Evolutionary conservation across 2,113 vertebrate species (phyloP), one percentile per base, ranked within the genome.

Genomic region (Nicator chloris): DNA sequence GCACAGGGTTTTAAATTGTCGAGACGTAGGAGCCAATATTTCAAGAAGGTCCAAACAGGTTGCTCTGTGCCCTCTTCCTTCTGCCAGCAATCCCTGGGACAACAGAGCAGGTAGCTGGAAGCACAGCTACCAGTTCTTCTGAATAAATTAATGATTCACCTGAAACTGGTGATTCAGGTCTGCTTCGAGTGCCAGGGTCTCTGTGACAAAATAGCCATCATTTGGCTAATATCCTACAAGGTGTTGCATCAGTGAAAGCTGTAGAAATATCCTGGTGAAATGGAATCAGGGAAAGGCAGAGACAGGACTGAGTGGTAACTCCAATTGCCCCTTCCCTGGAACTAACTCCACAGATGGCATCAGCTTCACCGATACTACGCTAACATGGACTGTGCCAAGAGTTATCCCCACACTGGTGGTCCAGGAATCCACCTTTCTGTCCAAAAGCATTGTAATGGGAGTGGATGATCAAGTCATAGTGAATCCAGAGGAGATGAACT

Each of bases 371-470:
- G 45, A 92, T 10, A 80, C 95, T 13, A 39, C 33, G 0, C 96
- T 99, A 75, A 98, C 89, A 51, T 99, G 99, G 98, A 97, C 82
- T 33, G 87, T 99, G 51, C 98, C 98, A 44, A 85, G 72, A 10
- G 69, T 90, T 65, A 98, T 98, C 15, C 97, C 97, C 88, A 98
- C 98, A 5, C 92, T 97, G 39, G 94, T 99, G 20, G 88, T 97
- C 63, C 96, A 96, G 45, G 94, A 97, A 28, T 42, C 69, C 5
- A 87, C 92, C 13, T 96, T 97, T 27, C 31, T 85, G 7, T 95
- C 98, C 30, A 63, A 98, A 84, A 98, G 91, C 50, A 92, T 98
- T 61, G 83, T 97, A 88, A 93, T 99, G 92, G 98, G 98, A 22
- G 76, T 98, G 0, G 84, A 98, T 59, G 98, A 93, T 90, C 85